phyloP scores from a whole-genome alignment of 2,888 invertebrate genomes.

The Hirudinaria manillensis region DNA sequence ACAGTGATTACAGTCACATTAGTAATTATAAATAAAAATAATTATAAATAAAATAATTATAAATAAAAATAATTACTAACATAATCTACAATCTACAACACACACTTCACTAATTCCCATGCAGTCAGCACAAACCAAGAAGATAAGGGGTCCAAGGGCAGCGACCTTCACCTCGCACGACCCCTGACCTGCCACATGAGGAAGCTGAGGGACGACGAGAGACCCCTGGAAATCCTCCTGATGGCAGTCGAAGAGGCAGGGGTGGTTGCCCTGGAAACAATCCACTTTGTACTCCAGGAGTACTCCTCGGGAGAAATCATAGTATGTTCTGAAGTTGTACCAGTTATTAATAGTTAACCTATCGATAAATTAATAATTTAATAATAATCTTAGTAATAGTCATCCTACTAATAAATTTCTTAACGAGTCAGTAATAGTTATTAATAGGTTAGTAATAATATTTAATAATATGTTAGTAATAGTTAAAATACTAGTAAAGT shows the following conservation, averaged over 20 bases:
- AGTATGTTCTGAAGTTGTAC: no score
- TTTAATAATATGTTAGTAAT: no score
- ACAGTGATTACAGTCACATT: no score
- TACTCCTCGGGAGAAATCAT: constrained; percentile 28
- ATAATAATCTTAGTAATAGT: no score
- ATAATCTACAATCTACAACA: no score
- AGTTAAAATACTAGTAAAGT: no score
- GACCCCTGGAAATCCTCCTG: constrained; percentile 56
- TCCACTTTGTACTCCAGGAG: constrained; percentile 28
- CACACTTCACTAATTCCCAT: background rate
- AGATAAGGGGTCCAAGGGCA: background rate
- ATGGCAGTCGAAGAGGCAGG: constrained; percentile 52
- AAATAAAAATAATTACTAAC: no score
- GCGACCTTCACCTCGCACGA: background rate
- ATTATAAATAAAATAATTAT: no score
- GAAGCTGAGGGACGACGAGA: constrained; percentile 56
- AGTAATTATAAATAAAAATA: no score
- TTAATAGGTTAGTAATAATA: no score
- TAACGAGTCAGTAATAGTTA: no score
- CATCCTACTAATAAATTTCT: no score
- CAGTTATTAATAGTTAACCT: constrained; percentile 43
- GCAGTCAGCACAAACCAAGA: background rate
- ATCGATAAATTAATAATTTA: background rate
- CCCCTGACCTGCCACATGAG: constrained; percentile 28
- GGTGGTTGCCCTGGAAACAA: background rate